Conservation (phyloP, 2,888 invertebrate species). For the Eustalomyia histrio region DNA sequence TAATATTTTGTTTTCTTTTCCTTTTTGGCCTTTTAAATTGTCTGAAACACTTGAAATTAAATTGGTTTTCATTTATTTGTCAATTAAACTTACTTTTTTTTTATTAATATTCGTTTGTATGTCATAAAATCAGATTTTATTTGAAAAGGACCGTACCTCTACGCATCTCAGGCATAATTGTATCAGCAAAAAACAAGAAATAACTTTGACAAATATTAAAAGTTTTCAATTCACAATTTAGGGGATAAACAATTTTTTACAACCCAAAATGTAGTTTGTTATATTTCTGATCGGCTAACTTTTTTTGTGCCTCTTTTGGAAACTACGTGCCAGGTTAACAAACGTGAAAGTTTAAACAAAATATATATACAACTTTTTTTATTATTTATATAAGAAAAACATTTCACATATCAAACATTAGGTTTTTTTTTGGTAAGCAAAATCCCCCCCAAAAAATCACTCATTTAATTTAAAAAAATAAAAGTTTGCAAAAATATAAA, state of each 20-base stretch:
- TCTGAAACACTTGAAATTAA: background rate
- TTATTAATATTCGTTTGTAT: background rate
- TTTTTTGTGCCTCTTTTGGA: background rate
- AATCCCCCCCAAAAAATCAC: background rate
- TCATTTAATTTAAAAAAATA: background rate
- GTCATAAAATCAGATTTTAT: too few relatives aligned
- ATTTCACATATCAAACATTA: background rate
- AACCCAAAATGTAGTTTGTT: constrained; percentile 10
- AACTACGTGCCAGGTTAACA: constrained; percentile 3
- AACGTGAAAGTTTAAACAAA: background rate
- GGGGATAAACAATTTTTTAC: background rate
- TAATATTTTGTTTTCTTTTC: background rate
- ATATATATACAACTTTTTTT: background rate
- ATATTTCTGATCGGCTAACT: background rate
- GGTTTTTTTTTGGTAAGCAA: background rate
- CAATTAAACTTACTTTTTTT: constrained; percentile 45
- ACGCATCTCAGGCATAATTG: background rate
- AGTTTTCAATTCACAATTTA: constrained; percentile 21
- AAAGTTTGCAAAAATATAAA: background rate
- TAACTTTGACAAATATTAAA: constrained; percentile 40
- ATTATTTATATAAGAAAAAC: background rate
- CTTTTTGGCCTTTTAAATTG: background rate
- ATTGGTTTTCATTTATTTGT: constrained; percentile 31
- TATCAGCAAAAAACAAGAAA: constrained; percentile 2
- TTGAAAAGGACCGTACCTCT: too few relatives aligned